Evolutionary conservation across 2,888 invertebrate genomes (phyloP), one percentile per base, ranked within the genome.

Genomic region (Malachius bipustulatus): DNA sequence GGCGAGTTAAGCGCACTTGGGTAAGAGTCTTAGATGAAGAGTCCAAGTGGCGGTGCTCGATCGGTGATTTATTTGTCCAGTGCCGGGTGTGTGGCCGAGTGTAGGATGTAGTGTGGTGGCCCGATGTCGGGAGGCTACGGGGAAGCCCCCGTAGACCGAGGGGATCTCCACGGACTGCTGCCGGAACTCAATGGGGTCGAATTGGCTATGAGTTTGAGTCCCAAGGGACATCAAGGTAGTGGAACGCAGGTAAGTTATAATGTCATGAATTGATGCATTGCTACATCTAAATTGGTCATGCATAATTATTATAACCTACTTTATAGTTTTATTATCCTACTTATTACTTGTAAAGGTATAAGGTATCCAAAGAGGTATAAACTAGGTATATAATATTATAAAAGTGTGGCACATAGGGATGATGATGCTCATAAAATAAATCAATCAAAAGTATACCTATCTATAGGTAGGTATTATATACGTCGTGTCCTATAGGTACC

Each of bases 191-290:
- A 79, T 70, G 80, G 78, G 57, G 78, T 76, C 58, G 80, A 80
- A 60, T 69, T 81, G 71, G 82, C 81, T 64, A 84, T 84, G 82
- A 83, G 82, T 68, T 68, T 84, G 63, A 82, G 82, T 63, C 82
- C 79, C 55, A 78, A 78, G 58, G 70, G 70, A 47, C 67, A 67
- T 41, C 60, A 55, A 41, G 60, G 63, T 54, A 49, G 49, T 36
- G 51, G 53, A 38, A 55, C 50, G 33, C 69, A 75, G 59, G 74
- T n/a, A n/a, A n/a, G n/a, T n/a, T n/a, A n/a, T n/a, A n/a, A n/a
- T n/a, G n/a, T n/a, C n/a, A n/a, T n/a, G n/a, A n/a, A n/a, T n/a
- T n/a, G n/a, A n/a, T n/a, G n/a, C n/a, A n/a, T n/a, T n/a, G n/a
- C n/a, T n/a, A n/a, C n/a, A n/a, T n/a, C n/a, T n/a, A n/a, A n/a